A percentile compares a stretch with the other conserved stretches of the same genome.
Conservation (phyloP, 2,797 vertebrate genomes). For the Poeciliopsis presidionis region DNA sequence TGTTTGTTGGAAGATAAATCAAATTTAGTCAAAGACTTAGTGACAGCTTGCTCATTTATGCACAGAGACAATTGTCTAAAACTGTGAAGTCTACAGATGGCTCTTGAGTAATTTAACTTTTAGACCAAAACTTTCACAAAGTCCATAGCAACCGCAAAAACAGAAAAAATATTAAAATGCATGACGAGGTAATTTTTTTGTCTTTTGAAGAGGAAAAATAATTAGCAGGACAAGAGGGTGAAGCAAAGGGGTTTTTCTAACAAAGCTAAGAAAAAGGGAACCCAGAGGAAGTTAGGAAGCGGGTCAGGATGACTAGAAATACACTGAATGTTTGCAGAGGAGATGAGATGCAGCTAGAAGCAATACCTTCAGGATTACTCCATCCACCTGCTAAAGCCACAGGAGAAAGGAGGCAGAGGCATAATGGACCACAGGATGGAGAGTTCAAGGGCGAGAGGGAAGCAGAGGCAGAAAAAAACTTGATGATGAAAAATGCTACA, state of each 20-base stretch:
- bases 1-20: neutral
- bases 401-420: conserved; percentile 61
- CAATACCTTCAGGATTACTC: conserved; percentile 77
- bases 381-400: conserved; percentile 76
- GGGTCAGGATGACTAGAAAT: conserved; percentile 45
- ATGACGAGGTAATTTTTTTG: neutral
- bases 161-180: neutral
- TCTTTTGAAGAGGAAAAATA: neutral
- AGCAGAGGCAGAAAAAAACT: conserved; percentile 49
- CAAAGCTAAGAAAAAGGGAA: conserved; percentile 13
- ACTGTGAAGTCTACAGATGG: neutral
- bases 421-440: conserved; percentile 60
- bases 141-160: neutral
- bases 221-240: conserved; percentile 3
- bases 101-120: conserved; percentile 7
- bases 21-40: neutral
- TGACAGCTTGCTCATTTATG: neutral
- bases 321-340: conserved; percentile 52
- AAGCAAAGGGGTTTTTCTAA: neutral
- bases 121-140: neutral
- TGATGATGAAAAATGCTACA: conserved; percentile 47
- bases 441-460: conserved; percentile 47
- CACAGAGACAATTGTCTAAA: neutral
- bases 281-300: conserved; percentile 27
- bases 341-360: conserved; percentile 65